A percentile compares a stretch with the other conserved stretches of the same genome.
Evolutionary conservation across 2,888 invertebrate genomes (phyloP).

Genomic region (Odiellus spinosus): DNA sequence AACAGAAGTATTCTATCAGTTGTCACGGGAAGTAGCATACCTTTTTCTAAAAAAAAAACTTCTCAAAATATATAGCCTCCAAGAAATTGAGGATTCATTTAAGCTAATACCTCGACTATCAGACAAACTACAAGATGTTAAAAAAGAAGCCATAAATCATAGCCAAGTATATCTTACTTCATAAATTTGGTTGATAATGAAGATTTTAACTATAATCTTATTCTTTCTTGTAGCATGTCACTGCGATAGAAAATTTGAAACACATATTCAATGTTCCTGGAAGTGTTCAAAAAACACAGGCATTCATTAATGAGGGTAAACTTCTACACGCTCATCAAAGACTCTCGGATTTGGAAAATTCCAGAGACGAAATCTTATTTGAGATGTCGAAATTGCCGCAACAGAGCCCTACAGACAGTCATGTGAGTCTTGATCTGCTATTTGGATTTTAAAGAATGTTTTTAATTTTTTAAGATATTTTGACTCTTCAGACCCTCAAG

Average conservation of each 20-base stretch:
- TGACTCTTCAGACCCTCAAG: conserved; percentile 49
- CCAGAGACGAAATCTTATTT: conserved; percentile 83
- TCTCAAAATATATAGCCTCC: conserved; percentile 52
- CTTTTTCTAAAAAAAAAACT: too few relatives aligned
- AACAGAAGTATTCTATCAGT: conserved; percentile 39
- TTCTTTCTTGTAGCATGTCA: conserved; percentile 48
- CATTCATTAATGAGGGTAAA: conserved; percentile 87
- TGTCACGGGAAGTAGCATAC: too few relatives aligned
- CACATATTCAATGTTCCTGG: conserved; percentile 96
- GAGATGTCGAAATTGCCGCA: conserved; percentile 86
- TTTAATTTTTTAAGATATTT: background rate
- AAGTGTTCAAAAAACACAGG: conserved; percentile 83
- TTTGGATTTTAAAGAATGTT: conserved; percentile 1
- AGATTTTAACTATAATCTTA: conserved; percentile 2
- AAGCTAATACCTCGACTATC: conserved; percentile 60
- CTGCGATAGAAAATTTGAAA: conserved; percentile 92
- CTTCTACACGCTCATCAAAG: conserved; percentile 88
- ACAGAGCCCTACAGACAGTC: conserved; percentile 73
- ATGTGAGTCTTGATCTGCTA: conserved; percentile 30
- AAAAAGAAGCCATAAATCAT: conserved; percentile 83
- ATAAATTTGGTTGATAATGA: background rate
- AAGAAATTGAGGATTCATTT: conserved; percentile 57
- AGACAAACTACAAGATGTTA: conserved; percentile 61
- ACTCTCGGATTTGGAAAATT: conserved; percentile 86
- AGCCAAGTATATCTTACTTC: conserved; percentile 46